Percentiles rank a stretch among this genome's conserved stretches.
phyloP scores from a whole-genome alignment of 2,888 invertebrate genomes.

The Lasioglossum lativentre region DNA sequence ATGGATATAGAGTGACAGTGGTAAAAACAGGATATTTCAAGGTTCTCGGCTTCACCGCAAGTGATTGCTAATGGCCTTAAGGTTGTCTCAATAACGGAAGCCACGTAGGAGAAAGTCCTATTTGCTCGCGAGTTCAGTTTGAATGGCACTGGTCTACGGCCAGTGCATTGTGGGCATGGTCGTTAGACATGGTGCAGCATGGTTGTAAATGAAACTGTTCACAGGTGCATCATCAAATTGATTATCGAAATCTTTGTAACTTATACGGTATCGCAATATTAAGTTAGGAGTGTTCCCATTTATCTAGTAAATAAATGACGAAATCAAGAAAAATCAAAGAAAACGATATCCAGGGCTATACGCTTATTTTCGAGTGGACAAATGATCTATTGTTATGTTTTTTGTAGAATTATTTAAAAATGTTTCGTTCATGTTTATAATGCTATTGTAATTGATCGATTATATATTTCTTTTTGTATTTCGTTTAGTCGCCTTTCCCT shows the following conservation, averaged over 20 bases:
- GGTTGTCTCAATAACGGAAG: slow-evolving; percentile 3
- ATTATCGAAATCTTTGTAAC: background rate
- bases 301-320: too few relatives aligned
- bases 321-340: too few relatives aligned
- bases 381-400: background rate
- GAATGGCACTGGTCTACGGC: background rate
- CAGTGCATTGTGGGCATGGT: background rate
- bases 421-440: background rate
- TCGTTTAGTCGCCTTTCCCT: background rate
- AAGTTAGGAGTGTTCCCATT: too few relatives aligned
- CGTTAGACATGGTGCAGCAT: background rate
- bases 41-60: background rate
- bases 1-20: background rate
- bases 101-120: background rate
- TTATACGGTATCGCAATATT: too few relatives aligned
- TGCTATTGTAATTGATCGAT: background rate
- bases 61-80: slow-evolving; percentile 1
- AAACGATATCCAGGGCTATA: background rate
- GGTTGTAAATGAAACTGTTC: background rate
- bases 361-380: background rate
- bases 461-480: too few relatives aligned
- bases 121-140: background rate
- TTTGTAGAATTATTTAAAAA: background rate
- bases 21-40: background rate
- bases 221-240: background rate